These are phyloP conservation scores for Naja naja DNA, from an alignment of 2,113 vertebrate species.

Conservation along the genomic window DNA sequence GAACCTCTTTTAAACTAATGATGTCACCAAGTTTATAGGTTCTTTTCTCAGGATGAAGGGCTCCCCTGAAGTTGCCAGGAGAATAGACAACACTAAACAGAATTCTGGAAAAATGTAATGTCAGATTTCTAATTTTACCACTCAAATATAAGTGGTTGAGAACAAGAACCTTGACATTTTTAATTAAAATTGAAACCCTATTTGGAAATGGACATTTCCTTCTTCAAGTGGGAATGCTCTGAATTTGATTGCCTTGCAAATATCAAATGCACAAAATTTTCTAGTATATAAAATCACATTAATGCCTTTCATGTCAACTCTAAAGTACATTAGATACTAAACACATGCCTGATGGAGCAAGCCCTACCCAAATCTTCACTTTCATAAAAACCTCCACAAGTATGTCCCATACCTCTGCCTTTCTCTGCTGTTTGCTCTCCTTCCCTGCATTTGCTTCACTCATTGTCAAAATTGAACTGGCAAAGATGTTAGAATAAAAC, in stretches of 20 bases:
- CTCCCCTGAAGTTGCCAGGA: background rate
- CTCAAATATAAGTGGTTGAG: background rate
- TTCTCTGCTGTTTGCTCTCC: background rate
- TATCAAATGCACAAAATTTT: background rate
- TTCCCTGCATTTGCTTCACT: background rate
- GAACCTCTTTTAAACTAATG: background rate
- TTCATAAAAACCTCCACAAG: background rate
- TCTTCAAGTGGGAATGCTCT: background rate
- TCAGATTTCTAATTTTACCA: background rate
- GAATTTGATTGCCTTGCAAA: background rate
- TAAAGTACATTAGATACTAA: background rate
- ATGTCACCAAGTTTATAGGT: background rate
- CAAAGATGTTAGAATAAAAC: background rate
- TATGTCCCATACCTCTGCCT: background rate
- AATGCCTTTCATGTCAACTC: background rate
- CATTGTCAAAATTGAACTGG: background rate
- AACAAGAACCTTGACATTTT: background rate
- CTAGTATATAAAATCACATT: background rate
- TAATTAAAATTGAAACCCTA: background rate
- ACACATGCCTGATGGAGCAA: background rate
- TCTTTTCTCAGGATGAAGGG: background rate
- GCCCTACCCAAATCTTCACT: background rate
- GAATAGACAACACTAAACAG: background rate
- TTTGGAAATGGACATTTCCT: background rate
- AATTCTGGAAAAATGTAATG: background rate